These are phyloP conservation scores for Pyrochroa serraticornis DNA, from an alignment of 2,888 invertebrate species.

Conservation along the genomic window DNA sequence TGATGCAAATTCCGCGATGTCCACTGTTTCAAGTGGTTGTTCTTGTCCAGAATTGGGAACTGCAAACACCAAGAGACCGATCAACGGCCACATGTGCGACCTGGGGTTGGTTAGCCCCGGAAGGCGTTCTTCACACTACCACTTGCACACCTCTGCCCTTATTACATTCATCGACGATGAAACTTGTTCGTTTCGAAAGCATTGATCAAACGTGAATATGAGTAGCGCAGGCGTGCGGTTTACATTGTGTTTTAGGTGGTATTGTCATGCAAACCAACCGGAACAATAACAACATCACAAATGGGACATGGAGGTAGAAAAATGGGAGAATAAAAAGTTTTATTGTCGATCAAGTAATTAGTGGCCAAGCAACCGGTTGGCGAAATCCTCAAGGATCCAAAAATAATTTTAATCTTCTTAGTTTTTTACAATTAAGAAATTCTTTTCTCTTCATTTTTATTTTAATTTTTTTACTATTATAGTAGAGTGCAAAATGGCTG, in stretches of 20 bases:
- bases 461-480: too few relatives aligned
- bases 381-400: too few relatives aligned
- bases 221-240: conserved; percentile 46
- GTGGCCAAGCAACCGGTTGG: too few relatives aligned
- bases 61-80: conserved; percentile 4
- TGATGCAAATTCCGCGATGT: conserved; percentile 42
- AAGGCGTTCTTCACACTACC: conserved; percentile 17
- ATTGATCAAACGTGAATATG: conserved; percentile 52
- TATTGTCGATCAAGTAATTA: too few relatives aligned
- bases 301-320: background rate
- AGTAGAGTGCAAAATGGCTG: too few relatives aligned
- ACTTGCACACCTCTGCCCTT: conserved; percentile 18
- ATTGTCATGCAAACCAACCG: conserved; percentile 27
- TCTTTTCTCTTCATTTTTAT: too few relatives aligned
- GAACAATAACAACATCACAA: conserved; percentile 24
- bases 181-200: conserved; percentile 15
- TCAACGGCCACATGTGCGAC: conserved; percentile 24
- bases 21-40: conserved; percentile 39
- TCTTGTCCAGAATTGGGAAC: conserved; percentile 18
- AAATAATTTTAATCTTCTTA: too few relatives aligned
- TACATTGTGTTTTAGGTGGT: conserved; percentile 15
- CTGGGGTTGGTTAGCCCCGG: conserved; percentile 20
- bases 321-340: background rate
- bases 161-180: conserved; percentile 30
- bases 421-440: too few relatives aligned